Evolutionary conservation across 1,140 invertebrate species (phyloP).

Genomic region (Magallana angulata): DNA sequence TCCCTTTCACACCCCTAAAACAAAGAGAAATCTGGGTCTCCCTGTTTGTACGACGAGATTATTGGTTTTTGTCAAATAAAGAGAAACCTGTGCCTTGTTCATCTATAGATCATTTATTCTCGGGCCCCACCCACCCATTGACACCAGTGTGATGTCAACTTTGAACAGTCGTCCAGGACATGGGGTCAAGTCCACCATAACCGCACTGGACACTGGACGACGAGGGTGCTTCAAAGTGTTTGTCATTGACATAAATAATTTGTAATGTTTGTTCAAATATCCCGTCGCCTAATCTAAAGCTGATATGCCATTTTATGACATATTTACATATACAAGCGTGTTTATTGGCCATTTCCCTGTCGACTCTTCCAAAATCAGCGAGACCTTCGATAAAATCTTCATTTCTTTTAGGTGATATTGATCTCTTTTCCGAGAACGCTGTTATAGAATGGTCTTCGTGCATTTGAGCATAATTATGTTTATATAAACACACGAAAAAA

Average conservation of each 20-base stretch:
- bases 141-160: constrained; percentile 10
- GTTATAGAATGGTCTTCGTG: too few species aligned
- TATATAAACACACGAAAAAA: too few species aligned
- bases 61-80: constrained; percentile 6
- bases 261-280: constrained; percentile 29
- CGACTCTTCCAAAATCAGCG: too few species aligned
- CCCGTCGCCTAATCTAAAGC: constrained; percentile 16
- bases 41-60: constrained; percentile 25
- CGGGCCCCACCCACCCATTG: constrained; percentile 4
- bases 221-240: constrained; percentile 20
- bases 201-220: background rate
- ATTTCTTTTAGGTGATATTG: too few species aligned
- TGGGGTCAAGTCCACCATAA: constrained; percentile 24
- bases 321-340: constrained; percentile 5
- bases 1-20: constrained; percentile 15
- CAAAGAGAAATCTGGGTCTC: background rate
- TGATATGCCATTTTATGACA: constrained; percentile 31
- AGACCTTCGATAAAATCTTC: too few species aligned
- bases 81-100: background rate
- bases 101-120: constrained; percentile 16
- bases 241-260: constrained; percentile 34
- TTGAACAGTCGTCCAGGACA: background rate
- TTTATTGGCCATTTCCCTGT: background rate
- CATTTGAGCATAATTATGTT: too few species aligned
- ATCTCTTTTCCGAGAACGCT: too few species aligned